Evolutionary conservation across 2,113 vertebrate species (phyloP), one percentile per base, ranked within the genome.

Genomic region (Ctenodactylus gundi): DNA sequence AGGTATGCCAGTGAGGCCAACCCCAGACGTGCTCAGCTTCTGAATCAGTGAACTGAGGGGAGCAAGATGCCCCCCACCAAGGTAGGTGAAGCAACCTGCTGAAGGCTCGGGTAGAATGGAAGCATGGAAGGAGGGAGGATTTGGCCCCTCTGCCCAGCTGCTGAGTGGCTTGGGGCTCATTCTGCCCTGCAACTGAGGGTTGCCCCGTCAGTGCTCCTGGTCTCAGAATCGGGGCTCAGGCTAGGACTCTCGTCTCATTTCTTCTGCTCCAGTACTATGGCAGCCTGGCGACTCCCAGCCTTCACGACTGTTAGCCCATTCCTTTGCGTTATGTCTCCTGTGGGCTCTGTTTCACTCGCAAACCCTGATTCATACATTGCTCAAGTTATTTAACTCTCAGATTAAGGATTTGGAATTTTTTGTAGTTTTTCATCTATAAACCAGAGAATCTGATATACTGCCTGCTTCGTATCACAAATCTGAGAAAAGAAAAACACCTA

Each of bases 291-390:
- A 72, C 13, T 44, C 67, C 7, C 13, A 27, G 41, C 72, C 41
- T 31, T 44, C 44, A 8, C 2, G 7, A 29, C 41, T 14, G 17
- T 7, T 11, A 46, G 41, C 18, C 6, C 0, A 25, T 27, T 3
- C 12, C 25, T 72, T 14, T n/a, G 3, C 15, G 23, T 31, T 25
- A 49, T 2, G 70, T 31, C 14, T 73, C 72, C 72, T 46, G 44
- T 49, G 2, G 27, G 7, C 8, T 18, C 72, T 18, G 27, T 31
- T 49, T 49, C 72, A 29, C 72, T 31, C 27, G 44, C 4, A 46
- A 73, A 31, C 12, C 72, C 44, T 41, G 36, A 68, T 20, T 73
- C 44, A 49, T 18, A 15, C 41, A 15, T 21, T 73, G 44, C 27
- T 31, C 27, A 7, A 46, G 14, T 31, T 29, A 46, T 46, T 49